Evolutionary conservation across 2,888 invertebrate species (phyloP).

Genomic region (Agelastica alni): DNA sequence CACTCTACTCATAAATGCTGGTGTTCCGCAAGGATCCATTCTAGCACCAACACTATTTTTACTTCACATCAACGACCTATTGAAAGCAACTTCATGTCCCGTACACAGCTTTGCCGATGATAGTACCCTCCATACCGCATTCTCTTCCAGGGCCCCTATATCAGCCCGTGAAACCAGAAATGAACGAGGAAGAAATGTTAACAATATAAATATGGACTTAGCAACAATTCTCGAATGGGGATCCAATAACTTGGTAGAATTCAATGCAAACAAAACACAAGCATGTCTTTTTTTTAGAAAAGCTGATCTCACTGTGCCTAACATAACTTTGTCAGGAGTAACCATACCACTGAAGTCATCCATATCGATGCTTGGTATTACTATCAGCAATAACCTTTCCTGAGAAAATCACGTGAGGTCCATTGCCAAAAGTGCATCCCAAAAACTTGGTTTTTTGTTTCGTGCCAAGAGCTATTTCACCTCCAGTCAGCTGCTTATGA

Average conservation of each 20-base stretch:
- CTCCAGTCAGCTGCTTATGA: no score
- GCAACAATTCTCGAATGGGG: conserved; percentile 7
- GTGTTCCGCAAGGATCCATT: no score
- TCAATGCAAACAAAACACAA: no score
- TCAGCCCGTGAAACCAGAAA: no score
- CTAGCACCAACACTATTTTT: conserved; percentile 13
- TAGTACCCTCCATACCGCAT: conserved; percentile 1
- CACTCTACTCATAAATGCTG: not conserved
- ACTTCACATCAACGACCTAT: conserved; percentile 9
- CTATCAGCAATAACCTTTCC: not conserved
- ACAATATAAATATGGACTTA: conserved; percentile 7
- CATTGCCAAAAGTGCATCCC: no score
- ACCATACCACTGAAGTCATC: conserved; percentile 6
- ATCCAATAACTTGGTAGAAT: not conserved
- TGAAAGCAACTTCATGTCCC: conserved; percentile 1
- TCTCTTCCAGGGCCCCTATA: no score
- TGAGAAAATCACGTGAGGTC: conserved; percentile 11
- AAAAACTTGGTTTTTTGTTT: no score
- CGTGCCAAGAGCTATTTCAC: no score
- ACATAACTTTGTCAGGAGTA: not conserved
- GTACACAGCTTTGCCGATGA: conserved; percentile 13
- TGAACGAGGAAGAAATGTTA: not conserved
- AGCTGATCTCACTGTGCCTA: not conserved
- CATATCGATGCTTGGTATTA: no score
- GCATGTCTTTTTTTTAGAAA: not conserved